phyloP scores from a whole-genome alignment of 2,113 vertebrate species.

The Nyctibius bracteatus region DNA sequence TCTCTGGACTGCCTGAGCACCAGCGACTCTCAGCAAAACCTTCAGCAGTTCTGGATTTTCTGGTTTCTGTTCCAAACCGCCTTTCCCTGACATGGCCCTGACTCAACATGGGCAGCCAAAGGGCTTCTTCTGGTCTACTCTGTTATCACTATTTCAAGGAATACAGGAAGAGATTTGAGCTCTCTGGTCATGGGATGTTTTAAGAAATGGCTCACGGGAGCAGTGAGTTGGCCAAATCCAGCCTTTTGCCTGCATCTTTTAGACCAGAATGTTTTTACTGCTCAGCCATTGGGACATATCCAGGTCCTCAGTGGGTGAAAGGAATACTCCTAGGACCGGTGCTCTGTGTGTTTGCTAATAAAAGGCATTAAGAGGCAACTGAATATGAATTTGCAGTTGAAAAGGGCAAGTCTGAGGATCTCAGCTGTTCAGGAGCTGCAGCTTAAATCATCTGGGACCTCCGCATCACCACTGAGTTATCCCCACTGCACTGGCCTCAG shows the following conservation, averaged over 20 bases:
- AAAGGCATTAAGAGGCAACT: neutral
- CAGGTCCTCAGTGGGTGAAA: neutral
- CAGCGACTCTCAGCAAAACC: neutral
- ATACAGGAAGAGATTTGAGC: neutral
- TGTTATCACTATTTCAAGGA: neutral
- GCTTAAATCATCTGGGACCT: neutral
- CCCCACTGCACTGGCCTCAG: neutral
- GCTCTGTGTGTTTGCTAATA: neutral
- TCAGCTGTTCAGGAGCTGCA: neutral
- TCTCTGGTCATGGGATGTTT: neutral
- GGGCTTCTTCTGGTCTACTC: neutral
- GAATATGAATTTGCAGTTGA: neutral
- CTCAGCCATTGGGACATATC: neutral
- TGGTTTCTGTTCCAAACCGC: neutral
- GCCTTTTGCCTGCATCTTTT: neutral
- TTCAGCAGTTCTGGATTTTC: neutral
- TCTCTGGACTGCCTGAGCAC: neutral
- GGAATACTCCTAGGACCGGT: neutral
- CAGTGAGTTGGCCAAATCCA: neutral
- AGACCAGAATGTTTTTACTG: neutral
- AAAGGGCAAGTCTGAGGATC: neutral
- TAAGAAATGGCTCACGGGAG: neutral
- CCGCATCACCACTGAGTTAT: rapidly evolving
- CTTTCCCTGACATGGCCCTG: neutral
- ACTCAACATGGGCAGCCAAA: neutral